Base-by-base conservation (phyloP, 2,113 vertebrate species). In the Calyptomena viridis region DNA sequence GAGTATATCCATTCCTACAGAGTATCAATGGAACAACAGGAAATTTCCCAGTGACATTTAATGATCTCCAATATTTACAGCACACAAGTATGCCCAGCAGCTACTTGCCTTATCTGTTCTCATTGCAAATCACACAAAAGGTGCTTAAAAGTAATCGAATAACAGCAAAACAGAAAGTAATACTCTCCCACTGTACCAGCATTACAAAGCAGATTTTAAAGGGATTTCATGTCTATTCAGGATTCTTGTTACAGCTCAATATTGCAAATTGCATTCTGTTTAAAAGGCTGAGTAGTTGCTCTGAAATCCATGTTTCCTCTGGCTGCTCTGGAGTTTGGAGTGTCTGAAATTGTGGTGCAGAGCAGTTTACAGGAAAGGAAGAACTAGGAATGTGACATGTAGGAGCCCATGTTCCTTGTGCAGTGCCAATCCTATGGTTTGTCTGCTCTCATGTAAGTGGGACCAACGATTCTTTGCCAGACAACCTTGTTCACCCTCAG, bases 91-190 rank as follows among this genome's bases (percentile, higher is more conserved):
- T 74, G 84, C 79, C 90, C 37, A 23, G 64, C 72, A 94, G 94
- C 83, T 75, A 52, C 55, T 74, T 67, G 79, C 67, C 59, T 90
- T 78, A 84, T 86, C 93, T 93, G 16, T 86, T 88, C 76, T 67
- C 77, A 71, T 59, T 88, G 77, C 68, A 86, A 68, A 86, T 86
- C 63, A 40, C 72, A 92, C 42, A 74, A 86, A 95, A 90, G 4
- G 21, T 86, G 72, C 79, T 95, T 92, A 59, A 90, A 93, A 94
- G 63, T 67, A 94, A 93, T 60, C 78, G 68, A 92, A 37, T 78
- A 93, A 84, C 55, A 81, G 73, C 69, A 92, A 93, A 95, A 39
- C 60, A 56, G 67, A 74, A 16, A 71, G 42, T 67, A 80, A 74
- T 77, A 67, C 33, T 93, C 40, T 90, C 27, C 66, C 19, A 66